Conservation (phyloP, 2,888 invertebrate species). For the Aporophyla lueneburgensis region DNA sequence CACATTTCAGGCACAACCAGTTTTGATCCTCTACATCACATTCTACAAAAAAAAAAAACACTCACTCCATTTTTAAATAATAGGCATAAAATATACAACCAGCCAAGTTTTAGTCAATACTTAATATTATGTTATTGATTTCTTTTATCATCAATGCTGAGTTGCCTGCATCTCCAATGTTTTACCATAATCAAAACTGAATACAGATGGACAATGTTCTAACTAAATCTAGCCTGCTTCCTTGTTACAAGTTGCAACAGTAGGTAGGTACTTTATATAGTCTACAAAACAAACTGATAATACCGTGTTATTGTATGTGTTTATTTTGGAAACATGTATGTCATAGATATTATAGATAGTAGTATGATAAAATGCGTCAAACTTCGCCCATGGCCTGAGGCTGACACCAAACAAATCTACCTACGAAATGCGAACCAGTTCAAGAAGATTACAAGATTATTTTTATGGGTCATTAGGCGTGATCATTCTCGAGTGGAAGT, state of each 20-base stretch:
- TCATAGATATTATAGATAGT: slow-evolving; percentile 29
- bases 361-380: slow-evolving; percentile 14
- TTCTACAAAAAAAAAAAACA: slow-evolving; percentile 81
- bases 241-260: not conserved
- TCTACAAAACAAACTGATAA: slow-evolving; percentile 35
- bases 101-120: not conserved
- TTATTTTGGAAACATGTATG: slow-evolving; percentile 50
- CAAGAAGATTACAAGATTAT: slow-evolving; percentile 66
- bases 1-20: slow-evolving; percentile 95
- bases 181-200: slow-evolving; percentile 1
- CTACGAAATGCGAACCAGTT: slow-evolving; percentile 53
- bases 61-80: not conserved
- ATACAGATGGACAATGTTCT: not conserved
- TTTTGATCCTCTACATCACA: slow-evolving; percentile 92
- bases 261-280: slow-evolving; percentile 1
- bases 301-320: slow-evolving; percentile 51
- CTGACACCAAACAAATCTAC: slow-evolving; percentile 17
- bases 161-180: slow-evolving; percentile 4
- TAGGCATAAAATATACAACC: not conserved
- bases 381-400: not conserved
- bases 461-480: slow-evolving; percentile 71
- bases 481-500: slow-evolving; percentile 46
- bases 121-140: not conserved
- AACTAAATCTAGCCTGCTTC: slow-evolving; percentile 4
- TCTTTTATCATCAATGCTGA: slow-evolving; percentile 13